Percentiles rank a stretch among this genome's conserved stretches.
Conservation (phyloP, 2,113 vertebrate genomes). For the Eulacestoma nigropectus region DNA sequence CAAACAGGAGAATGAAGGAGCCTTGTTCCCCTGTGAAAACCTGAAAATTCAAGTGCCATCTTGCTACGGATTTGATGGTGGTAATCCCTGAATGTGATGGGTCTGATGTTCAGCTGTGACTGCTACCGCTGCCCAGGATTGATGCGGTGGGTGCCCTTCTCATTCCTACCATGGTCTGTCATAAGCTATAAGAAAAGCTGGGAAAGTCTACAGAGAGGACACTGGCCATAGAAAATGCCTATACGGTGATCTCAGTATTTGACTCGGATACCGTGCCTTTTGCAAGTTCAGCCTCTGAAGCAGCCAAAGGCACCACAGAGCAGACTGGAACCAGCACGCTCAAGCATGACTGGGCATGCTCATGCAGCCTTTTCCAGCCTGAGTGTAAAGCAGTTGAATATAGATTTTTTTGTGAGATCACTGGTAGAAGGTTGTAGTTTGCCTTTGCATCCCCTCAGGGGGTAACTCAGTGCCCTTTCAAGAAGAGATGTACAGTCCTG, state of each 20-base stretch:
- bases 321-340: neutral
- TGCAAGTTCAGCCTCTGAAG: neutral
- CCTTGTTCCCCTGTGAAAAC: neutral
- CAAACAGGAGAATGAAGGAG: neutral
- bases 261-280: neutral
- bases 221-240: neutral
- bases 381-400: neutral
- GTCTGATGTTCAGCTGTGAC: neutral
- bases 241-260: neutral
- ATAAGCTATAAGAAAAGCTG: neutral
- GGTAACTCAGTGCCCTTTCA: neutral
- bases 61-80: neutral
- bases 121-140: neutral
- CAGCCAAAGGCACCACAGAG: neutral
- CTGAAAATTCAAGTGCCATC: neutral
- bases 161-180: neutral
- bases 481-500: neutral
- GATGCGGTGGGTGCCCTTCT: rapidly evolving
- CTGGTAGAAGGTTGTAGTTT: neutral
- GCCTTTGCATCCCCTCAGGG: neutral
- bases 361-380: neutral
- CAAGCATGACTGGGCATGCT: neutral
- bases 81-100: neutral
- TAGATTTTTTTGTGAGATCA: neutral
- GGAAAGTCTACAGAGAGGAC: neutral